A percentile compares a stretch with the other conserved stretches of the same genome.
Evolutionary conservation across 2,113 vertebrate genomes (phyloP).

Genomic region (Microcebus lehilahytsara): DNA sequence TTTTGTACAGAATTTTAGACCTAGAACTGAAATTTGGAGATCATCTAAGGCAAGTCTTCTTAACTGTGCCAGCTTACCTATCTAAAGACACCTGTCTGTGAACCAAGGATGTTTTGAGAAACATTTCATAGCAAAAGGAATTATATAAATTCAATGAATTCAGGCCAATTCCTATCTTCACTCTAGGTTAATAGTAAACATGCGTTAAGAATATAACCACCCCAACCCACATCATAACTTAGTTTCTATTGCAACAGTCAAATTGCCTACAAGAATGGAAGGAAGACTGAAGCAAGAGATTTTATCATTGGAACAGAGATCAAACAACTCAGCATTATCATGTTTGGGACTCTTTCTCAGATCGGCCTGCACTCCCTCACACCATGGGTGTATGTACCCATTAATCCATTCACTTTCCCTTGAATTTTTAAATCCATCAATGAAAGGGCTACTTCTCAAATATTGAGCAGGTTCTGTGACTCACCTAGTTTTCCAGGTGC

Average conservation of each 20-base stretch:
- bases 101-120: too few species aligned
- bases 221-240: too few species aligned
- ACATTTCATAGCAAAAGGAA: neutral
- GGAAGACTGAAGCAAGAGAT: neutral
- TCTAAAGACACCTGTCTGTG: too few species aligned
- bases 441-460: neutral
- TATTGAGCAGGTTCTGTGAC: neutral
- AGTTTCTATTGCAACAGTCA: too few species aligned
- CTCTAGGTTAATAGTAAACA: neutral
- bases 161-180: neutral
- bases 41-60: too few species aligned
- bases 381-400: neutral
- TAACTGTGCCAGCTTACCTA: too few species aligned
- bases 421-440: neutral
- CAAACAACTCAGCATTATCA: neutral
- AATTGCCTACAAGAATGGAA: neutral
- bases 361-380: neutral
- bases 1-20: too few species aligned
- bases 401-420: neutral
- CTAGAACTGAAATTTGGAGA: too few species aligned
- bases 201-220: too few species aligned
- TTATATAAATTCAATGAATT: neutral
- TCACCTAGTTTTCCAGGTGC: neutral
- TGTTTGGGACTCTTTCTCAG: neutral
- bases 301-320: neutral